Evolutionary conservation across 2,113 vertebrate genomes (phyloP).

Genomic region (Telmatochromis bifrenatus): DNA sequence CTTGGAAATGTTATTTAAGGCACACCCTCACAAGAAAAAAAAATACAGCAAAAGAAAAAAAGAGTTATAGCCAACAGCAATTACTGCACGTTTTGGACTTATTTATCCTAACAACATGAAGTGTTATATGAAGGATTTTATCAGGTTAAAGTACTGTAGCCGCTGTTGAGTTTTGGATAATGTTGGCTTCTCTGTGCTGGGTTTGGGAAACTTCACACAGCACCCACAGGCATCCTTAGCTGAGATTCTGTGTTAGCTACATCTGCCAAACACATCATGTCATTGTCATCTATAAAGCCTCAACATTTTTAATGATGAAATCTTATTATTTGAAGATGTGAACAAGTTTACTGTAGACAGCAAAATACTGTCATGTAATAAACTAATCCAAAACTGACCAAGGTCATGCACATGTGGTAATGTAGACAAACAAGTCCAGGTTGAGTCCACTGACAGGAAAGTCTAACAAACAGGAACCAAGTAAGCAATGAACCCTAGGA

Average conservation of each 20-base stretch:
- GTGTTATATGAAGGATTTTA: background rate
- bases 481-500: background rate
- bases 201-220: background rate
- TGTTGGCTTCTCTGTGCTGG: background rate
- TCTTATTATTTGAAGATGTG: background rate
- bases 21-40: background rate
- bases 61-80: background rate
- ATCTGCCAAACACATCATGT: background rate
- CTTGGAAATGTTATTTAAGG: background rate
- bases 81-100: background rate
- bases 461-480: background rate
- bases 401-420: background rate
- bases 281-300: background rate
- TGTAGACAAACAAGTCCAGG: background rate
- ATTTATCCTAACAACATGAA: background rate
- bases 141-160: background rate
- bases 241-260: background rate
- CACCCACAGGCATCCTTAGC: background rate
- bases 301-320: background rate
- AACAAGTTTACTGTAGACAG: background rate
- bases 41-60: background rate
- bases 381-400: background rate
- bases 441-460: background rate
- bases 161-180: background rate
- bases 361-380: background rate